phyloP scores from a whole-genome alignment of 2,113 vertebrate species.

The Lathamus discolor region DNA sequence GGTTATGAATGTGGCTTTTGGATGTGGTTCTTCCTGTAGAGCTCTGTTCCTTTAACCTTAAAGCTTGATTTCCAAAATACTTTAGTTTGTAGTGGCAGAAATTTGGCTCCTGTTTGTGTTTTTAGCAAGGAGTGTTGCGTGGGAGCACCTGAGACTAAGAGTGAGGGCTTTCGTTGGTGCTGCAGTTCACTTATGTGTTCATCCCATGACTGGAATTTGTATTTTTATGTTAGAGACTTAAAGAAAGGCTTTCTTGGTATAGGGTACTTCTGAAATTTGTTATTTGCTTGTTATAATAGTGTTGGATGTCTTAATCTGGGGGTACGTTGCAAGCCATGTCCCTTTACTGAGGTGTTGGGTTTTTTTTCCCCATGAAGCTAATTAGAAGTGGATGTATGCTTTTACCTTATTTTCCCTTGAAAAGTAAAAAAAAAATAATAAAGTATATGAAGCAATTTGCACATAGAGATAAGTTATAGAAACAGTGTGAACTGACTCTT shows the following conservation, averaged over 20 bases:
- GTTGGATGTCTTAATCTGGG: neutral
- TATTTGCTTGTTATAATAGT: neutral
- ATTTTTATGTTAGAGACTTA: neutral
- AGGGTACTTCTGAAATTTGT: neutral
- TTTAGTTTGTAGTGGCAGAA: neutral
- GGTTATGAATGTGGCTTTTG: neutral
- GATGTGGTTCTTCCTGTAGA: neutral
- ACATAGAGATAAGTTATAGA: neutral
- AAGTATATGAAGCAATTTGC: neutral
- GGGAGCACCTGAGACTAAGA: neutral
- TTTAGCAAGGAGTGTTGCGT: neutral
- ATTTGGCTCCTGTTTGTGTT: neutral
- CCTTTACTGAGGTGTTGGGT: neutral
- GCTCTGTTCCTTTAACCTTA: neutral
- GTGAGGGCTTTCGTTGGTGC: neutral
- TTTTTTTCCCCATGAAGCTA: neutral
- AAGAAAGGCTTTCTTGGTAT: neutral
- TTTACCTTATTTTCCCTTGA: neutral
- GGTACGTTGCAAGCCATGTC: neutral
- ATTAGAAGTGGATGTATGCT: neutral
- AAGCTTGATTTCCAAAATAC: neutral
- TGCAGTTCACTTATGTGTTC: rapidly evolving
- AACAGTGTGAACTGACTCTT: neutral
- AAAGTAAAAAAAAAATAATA: neutral
- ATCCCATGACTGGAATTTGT: neutral